Evolutionary conservation across 2,113 vertebrate species (phyloP).

Genomic region (Nerophis lumbriciformis): DNA sequence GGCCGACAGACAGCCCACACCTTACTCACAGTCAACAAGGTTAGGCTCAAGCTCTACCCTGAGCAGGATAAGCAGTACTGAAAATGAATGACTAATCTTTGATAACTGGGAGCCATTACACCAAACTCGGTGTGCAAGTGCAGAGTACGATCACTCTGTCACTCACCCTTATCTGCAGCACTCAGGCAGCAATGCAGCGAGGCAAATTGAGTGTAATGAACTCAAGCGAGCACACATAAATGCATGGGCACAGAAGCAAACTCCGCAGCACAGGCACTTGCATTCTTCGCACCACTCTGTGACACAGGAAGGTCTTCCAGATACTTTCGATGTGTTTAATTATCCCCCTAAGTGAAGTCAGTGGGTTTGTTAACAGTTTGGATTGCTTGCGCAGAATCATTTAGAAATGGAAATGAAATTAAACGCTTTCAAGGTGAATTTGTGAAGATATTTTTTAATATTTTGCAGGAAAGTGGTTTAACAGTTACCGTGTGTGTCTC

Average conservation of each 20-base stretch:
- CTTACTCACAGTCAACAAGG: too few species aligned
- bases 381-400: slow-evolving; percentile 28
- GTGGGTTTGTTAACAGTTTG: slow-evolving; percentile 28
- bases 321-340: slow-evolving; percentile 45
- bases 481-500: neutral
- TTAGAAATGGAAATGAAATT: slow-evolving; percentile 24
- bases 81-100: neutral
- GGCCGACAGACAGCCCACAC: too few species aligned
- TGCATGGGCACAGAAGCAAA: neutral
- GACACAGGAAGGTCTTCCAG: slow-evolving; percentile 21
- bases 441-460: neutral
- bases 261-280: neutral
- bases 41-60: too few species aligned
- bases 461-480: neutral
- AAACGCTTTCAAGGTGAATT: slow-evolving; percentile 11
- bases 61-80: too few species aligned
- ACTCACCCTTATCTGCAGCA: slow-evolving; percentile 44
- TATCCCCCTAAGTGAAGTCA: slow-evolving; percentile 42
- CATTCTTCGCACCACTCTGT: slow-evolving; percentile 42
- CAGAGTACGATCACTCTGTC: slow-evolving; percentile 18
- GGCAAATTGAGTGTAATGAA: slow-evolving; percentile 16
- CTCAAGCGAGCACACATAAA: neutral
- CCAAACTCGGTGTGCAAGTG: slow-evolving; percentile 8
- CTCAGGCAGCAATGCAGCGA: slow-evolving; percentile 22
- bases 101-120: neutral